These are phyloP conservation scores for Sarcophaga subvicina DNA, from an alignment of 2,888 invertebrate genomes.

Conservation along the genomic window DNA sequence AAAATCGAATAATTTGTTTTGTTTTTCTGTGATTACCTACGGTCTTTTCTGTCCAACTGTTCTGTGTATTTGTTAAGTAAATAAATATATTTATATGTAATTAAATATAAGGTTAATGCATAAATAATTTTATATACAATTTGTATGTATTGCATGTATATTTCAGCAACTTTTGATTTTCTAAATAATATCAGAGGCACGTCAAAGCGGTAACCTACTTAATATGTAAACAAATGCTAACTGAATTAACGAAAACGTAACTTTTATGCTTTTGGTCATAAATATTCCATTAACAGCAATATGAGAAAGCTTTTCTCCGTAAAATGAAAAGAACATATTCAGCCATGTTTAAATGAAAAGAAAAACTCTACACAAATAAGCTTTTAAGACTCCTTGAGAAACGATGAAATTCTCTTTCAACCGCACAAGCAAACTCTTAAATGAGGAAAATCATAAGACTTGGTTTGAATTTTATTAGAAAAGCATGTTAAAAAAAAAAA, in stretches of 20 bases:
- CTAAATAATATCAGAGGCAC: too few species aligned
- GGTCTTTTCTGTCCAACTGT: too few species aligned
- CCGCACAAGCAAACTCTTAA: not conserved
- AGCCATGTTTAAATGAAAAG: slow-evolving; percentile 7
- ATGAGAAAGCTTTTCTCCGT: slow-evolving; percentile 32
- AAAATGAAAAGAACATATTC: slow-evolving; percentile 43
- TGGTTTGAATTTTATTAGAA: too few species aligned
- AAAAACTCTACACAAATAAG: slow-evolving; percentile 49
- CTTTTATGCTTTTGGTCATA: not conserved
- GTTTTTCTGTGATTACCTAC: too few species aligned
- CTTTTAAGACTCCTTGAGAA: not conserved
- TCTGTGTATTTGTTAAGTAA: too few species aligned
- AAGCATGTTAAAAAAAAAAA: too few species aligned
- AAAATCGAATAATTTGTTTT: too few species aligned
- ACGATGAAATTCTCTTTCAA: not conserved
- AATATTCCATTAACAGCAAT: not conserved
- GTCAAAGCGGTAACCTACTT: slow-evolving; percentile 21
- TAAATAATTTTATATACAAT: too few species aligned
- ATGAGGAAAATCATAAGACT: not conserved
- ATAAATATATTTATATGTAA: too few species aligned
- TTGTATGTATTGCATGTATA: not conserved
- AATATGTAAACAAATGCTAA: slow-evolving; percentile 38
- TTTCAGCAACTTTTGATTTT: not conserved
- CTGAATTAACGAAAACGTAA: not conserved
- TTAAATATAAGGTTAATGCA: too few species aligned